Base-by-base conservation (phyloP, 2,888 invertebrate genomes). In the Encarsia formosa region DNA sequence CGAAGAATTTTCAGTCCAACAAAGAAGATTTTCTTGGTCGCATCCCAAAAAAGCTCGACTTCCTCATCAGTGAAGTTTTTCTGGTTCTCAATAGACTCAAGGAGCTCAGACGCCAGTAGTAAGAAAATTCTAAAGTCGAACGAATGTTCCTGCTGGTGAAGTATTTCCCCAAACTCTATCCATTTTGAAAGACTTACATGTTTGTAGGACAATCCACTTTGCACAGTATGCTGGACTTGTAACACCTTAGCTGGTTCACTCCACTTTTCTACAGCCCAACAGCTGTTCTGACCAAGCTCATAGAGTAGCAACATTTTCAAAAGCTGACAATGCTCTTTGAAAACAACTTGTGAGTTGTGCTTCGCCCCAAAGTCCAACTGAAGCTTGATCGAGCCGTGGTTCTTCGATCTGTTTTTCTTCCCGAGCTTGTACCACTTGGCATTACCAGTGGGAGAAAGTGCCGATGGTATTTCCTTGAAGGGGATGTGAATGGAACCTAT, bases 381-480 rank as follows among this genome's bases (percentile, higher is more conserved):
- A 20, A 97, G 80, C 69, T 90, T 86, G 11, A 98, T 82, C 32
- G 91, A 87, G 4, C 98, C 98, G 59, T 93, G 91, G 26, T 90
- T 82, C 24, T 50, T 88, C 4, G 87, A 79, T 69, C 88, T 88
- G 67, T 86, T 86, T 65, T 85, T 87, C 69, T 89, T 90, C 67
- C 93, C 92, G 46, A 98, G 77, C 63, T 86, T 83, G 71, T 89
- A 93, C 95, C 96, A 98, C 77, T 88, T 87, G 32, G n/a, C 15
- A 8, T 15, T 15, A 3, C 15, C 15, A n/a, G 88, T 87, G 76
- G 91, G 82, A 0, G 96, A 98, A n/a, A 87, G 84, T 1, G 94
- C 88, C 11, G 97, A 96, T 66, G 98, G 37, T 91, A 88, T 92
- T n/a, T n/a, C n/a, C n/a, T n/a, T n/a, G n/a, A 97, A 77, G 13